Conservation (phyloP, 1,140 invertebrate genomes). For the Apis florea region DNA sequence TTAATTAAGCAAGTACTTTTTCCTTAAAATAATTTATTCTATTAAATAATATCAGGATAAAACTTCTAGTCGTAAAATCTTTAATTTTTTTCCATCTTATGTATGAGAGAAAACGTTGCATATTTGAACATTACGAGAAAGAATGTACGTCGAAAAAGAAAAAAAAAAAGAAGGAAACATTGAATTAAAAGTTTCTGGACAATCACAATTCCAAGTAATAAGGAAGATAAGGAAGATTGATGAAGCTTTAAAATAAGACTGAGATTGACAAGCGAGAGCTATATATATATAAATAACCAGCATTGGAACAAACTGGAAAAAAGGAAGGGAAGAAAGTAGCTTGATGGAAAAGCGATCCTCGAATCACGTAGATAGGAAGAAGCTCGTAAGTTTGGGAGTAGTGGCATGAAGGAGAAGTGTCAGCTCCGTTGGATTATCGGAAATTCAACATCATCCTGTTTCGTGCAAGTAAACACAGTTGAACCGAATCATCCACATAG, state of each 20-base stretch:
- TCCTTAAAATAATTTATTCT: too few species aligned
- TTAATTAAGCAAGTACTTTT: too few species aligned
- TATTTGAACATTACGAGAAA: too few species aligned
- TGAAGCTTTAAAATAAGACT: background rate
- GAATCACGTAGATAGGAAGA: slow-evolving; percentile 8
- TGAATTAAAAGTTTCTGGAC: too few species aligned
- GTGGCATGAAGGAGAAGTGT: background rate
- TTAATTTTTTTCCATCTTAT: too few species aligned
- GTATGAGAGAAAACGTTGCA: too few species aligned
- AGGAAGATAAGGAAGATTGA: background rate
- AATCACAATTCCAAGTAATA: background rate
- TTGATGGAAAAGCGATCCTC: background rate
- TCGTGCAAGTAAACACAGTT: slow-evolving; percentile 49
- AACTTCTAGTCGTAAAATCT: too few species aligned
- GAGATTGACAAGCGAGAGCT: background rate
- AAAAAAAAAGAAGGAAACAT: too few species aligned
- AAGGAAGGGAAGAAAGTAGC: too few species aligned
- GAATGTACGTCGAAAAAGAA: too few species aligned
- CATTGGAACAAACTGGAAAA: background rate
- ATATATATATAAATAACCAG: background rate
- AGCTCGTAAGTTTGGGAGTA: slow-evolving; percentile 18
- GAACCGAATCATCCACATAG: slow-evolving; percentile 54
- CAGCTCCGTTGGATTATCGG: slow-evolving; percentile 41
- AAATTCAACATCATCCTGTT: slow-evolving; percentile 47
- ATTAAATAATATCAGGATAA: too few species aligned